A percentile compares a stretch with the other conserved stretches of the same genome.
Evolutionary conservation across 2,797 vertebrate species (phyloP).

Genomic region (Emys orbicularis): DNA sequence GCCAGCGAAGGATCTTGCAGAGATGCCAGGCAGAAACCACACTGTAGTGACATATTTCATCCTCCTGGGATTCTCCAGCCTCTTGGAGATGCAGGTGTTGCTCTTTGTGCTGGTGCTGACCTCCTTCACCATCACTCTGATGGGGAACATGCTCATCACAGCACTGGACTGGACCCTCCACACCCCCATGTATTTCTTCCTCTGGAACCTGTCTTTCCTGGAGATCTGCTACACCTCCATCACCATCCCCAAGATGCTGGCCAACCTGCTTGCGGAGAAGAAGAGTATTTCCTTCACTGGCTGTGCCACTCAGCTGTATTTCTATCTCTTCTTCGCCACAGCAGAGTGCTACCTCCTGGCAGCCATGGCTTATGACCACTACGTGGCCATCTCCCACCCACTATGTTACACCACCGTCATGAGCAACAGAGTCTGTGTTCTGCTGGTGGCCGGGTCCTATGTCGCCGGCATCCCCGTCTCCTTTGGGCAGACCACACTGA

Average conservation of each 20-base stretch:
- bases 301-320: conserved; percentile 33
- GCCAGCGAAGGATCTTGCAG: no score
- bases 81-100: background rate
- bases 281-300: conserved; percentile 34
- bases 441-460: conserved; percentile 2
- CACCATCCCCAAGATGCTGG: conserved; percentile 62
- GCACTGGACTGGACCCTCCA: background rate
- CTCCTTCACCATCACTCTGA: conserved; percentile 1
- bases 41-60: no score
- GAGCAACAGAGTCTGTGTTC: conserved; percentile 1
- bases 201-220: conserved; percentile 22
- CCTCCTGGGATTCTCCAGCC: no score
- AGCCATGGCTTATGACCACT: conserved; percentile 48
- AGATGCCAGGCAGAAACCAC: no score
- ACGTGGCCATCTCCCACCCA: conserved; percentile 43
- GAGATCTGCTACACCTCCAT: conserved; percentile 44
- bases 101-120: conserved; percentile 6
- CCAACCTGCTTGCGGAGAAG: conserved; percentile 24
- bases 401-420: conserved; percentile 30
- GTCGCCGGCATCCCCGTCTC: background rate
- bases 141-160: conserved; percentile 24
- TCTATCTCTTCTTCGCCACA: conserved; percentile 17
- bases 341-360: conserved; percentile 10
- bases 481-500: background rate
- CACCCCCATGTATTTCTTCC: background rate